These are phyloP conservation scores for Cebuella pygmaea DNA, from an alignment of 2,797 vertebrate species.

Conservation along the genomic window DNA sequence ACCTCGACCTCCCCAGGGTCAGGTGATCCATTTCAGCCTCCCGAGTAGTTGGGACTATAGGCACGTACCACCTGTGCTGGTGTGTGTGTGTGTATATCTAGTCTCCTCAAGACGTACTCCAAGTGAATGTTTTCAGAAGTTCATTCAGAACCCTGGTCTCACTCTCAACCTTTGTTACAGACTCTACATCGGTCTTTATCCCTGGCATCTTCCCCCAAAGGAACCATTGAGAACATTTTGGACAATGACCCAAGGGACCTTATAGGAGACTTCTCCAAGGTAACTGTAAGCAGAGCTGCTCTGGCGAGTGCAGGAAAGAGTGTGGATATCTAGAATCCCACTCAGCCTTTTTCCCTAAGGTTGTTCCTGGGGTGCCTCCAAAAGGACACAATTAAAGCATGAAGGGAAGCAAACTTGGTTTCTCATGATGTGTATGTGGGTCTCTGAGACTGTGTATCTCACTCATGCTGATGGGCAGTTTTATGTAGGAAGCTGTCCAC, in stretches of 20 bases:
- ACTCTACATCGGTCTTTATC: slow-evolving; percentile 83
- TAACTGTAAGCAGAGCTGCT: slow-evolving; percentile 72
- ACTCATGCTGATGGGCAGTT: background rate
- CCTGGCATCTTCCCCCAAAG: slow-evolving; percentile 87
- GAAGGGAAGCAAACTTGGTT: background rate
- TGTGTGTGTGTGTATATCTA: too few relatives aligned
- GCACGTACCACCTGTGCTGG: background rate
- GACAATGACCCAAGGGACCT: slow-evolving; percentile 90
- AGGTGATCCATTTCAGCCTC: background rate
- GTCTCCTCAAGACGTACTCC: background rate
- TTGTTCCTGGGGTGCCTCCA: background rate
- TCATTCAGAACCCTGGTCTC: background rate
- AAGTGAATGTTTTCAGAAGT: background rate
- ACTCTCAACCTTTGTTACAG: slow-evolving; percentile 71
- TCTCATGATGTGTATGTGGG: background rate
- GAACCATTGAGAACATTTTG: slow-evolving; percentile 92
- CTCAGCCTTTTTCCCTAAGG: background rate
- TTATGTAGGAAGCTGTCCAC: background rate
- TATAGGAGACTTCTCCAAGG: slow-evolving; percentile 98
- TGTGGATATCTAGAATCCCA: background rate
- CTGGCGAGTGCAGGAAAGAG: background rate
- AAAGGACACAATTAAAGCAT: background rate
- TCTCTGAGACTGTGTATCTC: background rate
- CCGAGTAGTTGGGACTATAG: background rate
- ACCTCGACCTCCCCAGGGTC: background rate